These are phyloP conservation scores for Xiphophorus maculatus DNA, from an alignment of 2,113 vertebrate genomes.

Conservation along the genomic window DNA sequence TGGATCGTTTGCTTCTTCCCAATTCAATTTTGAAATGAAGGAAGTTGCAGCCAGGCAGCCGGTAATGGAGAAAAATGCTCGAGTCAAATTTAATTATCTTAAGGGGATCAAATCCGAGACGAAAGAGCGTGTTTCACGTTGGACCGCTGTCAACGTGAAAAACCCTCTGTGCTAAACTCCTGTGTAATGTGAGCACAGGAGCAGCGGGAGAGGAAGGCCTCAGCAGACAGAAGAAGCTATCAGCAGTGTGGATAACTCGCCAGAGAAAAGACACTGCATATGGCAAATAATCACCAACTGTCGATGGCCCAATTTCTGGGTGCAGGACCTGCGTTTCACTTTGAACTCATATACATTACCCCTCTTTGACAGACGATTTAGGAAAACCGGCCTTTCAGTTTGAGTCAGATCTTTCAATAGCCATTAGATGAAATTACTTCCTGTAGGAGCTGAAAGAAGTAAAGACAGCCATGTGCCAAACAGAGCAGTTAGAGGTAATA, in stretches of 20 bases:
- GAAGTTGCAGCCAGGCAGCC: conserved; percentile 31
- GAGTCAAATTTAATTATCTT: conserved; percentile 76
- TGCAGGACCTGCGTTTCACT: conserved; percentile 36
- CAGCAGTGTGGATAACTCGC: conserved; percentile 46
- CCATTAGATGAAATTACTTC: conserved; percentile 40
- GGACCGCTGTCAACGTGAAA: conserved; percentile 64
- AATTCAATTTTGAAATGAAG: conserved; percentile 42
- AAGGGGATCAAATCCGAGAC: conserved; percentile 66
- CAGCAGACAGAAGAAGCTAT: conserved; percentile 52
- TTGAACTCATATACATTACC: conserved; percentile 40
- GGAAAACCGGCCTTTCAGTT: conserved; percentile 31
- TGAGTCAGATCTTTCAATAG: conserved; percentile 30
- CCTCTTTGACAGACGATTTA: conserved; percentile 20
- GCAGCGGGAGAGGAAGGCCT: conserved; percentile 49
- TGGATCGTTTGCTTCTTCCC: conserved; percentile 31
- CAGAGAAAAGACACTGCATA: conserved; percentile 44
- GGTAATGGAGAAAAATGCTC: conserved; percentile 45
- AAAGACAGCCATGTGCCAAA: conserved; percentile 44
- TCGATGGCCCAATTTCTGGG: conserved; percentile 36
- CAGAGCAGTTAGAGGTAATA: conserved; percentile 24
- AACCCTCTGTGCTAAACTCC: conserved; percentile 55
- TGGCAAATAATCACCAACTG: conserved; percentile 58
- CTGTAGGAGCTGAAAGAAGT: conserved; percentile 29
- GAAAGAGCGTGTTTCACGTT: conserved; percentile 67
- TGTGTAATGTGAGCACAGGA: conserved; percentile 56